Base-by-base conservation (phyloP, 2,888 invertebrate genomes). In the Philhelius pedissequus region DNA sequence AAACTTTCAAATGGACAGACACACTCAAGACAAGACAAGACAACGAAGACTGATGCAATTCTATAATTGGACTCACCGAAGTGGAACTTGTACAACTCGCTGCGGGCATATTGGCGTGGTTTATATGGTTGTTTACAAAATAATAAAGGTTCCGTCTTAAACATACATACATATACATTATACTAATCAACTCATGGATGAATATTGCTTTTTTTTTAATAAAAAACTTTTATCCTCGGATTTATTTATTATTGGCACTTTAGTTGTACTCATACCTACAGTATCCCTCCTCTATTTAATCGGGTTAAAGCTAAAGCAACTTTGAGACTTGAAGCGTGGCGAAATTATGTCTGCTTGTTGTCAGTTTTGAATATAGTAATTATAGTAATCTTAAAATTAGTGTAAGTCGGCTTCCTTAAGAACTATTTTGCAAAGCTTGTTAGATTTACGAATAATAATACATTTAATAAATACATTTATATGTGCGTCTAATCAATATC, bases 21-120 rank as follows among this genome's bases (percentile, higher is more conserved):
- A 35, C 0, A 56, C 30, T 32, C 30, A 32, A 54, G 30, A 50
- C 60, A 78, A 54, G 69, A 56, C 73, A 50, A 60, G 22, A 45
- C 64, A 48, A 71, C 84, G 54, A 52, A 66, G 66, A 70, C 71
- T 84, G 84, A 68, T 84, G 84, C 84, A 84, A 84, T 80, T 64
- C 80, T 58, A 75, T 84, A 84, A 84, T 84, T 84, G 84, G 79
- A 80, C 52, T 54, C 84, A 80, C 66, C 84, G 52, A 71, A 76
- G 84, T 84, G 84, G 84, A 84, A 84, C 84, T 76, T 71, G 79
- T 60, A 68, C 84, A 80, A 52, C 48, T 38, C 18, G 84, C 84
- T 76, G 68, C 15, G 38, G 84, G 84, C 84, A 56, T 27, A 66
- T 75, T 81, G 71, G 81, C 70, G 76, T 66, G 70, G 81, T 38